Percentiles rank a stretch among this genome's conserved stretches.
Conservation (phyloP, 1,140 invertebrate genomes). For the Papilio xuthus region DNA sequence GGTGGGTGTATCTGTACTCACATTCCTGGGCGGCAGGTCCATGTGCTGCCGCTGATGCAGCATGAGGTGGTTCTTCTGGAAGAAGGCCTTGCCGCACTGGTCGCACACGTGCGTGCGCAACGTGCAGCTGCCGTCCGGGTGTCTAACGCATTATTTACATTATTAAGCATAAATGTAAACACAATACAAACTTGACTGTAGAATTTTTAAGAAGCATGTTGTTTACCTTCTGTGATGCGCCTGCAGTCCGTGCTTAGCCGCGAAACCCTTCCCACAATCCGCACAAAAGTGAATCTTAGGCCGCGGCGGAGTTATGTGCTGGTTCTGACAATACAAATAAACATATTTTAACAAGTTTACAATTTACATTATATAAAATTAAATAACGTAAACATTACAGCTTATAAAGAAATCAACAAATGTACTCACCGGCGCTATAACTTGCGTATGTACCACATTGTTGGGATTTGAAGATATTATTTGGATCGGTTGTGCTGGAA, state of each 20-base stretch:
- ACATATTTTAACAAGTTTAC: neutral
- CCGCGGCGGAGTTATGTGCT: slow-evolving; percentile 70
- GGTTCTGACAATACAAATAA: slow-evolving; percentile 59
- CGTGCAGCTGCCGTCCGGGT: slow-evolving; percentile 90
- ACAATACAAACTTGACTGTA: neutral
- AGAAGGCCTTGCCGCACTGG: slow-evolving; percentile 93
- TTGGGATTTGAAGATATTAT: slow-evolving; percentile 72
- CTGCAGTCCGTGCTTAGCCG: slow-evolving; percentile 89
- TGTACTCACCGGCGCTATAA: slow-evolving; percentile 73
- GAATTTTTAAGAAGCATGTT: neutral
- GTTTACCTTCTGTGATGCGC: slow-evolving; percentile 87
- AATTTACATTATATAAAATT: neutral
- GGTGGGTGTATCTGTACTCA: too few species aligned
- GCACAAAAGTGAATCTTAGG: slow-evolving; percentile 91
- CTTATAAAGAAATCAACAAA: slow-evolving; percentile 1
- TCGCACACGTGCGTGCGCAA: slow-evolving; percentile 90
- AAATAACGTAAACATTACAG: neutral
- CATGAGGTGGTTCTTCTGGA: slow-evolving; percentile 91
- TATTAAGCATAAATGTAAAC: too few species aligned
- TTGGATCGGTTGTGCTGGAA: slow-evolving; percentile 76
- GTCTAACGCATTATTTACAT: slow-evolving; percentile 65
- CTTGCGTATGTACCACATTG: slow-evolving; percentile 78
- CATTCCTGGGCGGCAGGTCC: slow-evolving; percentile 84
- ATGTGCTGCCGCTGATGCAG: slow-evolving; percentile 91
- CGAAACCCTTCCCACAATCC: slow-evolving; percentile 92